A percentile compares a stretch with the other conserved stretches of the same genome.
These are phyloP conservation scores for Corythornis cristatus DNA, from an alignment of 2,113 vertebrate genomes.

Conservation along the genomic window DNA sequence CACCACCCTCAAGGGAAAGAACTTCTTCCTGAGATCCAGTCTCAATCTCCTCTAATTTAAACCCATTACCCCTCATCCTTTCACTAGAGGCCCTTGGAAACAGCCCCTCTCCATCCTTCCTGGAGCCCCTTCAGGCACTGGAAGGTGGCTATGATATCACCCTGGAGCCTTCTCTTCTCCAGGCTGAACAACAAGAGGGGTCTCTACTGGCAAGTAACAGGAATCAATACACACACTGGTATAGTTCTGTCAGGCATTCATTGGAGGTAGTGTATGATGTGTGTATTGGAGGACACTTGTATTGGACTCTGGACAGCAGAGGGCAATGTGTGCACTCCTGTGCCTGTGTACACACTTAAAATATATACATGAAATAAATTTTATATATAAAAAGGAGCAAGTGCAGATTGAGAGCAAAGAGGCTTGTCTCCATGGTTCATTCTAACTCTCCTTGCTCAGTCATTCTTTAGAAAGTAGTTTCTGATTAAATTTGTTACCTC, in stretches of 20 bases:
- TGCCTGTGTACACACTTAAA: background rate
- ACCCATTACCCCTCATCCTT: too few species aligned
- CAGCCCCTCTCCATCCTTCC: too few species aligned
- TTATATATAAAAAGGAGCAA: background rate
- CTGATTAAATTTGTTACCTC: background rate
- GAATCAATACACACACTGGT: fast-evolving
- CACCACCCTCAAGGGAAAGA: too few species aligned
- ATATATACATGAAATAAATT: background rate
- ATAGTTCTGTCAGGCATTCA: fast-evolving
- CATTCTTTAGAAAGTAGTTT: background rate
- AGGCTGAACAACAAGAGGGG: background rate
- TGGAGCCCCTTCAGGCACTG: too few species aligned
- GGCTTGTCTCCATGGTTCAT: background rate
- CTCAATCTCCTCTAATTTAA: too few species aligned
- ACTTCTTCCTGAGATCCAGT: too few species aligned
- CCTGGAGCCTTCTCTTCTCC: too few species aligned
- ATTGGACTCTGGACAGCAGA: background rate
- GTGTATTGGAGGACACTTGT: background rate
- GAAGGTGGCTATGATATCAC: too few species aligned
- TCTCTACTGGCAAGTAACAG: background rate
- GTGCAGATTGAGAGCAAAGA: background rate
- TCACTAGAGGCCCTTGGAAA: too few species aligned
- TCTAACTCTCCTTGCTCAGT: background rate
- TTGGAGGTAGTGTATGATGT: background rate
- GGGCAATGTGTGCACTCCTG: background rate